Conservation (phyloP, 1,140 invertebrate species). For the Eueides isabella region DNA sequence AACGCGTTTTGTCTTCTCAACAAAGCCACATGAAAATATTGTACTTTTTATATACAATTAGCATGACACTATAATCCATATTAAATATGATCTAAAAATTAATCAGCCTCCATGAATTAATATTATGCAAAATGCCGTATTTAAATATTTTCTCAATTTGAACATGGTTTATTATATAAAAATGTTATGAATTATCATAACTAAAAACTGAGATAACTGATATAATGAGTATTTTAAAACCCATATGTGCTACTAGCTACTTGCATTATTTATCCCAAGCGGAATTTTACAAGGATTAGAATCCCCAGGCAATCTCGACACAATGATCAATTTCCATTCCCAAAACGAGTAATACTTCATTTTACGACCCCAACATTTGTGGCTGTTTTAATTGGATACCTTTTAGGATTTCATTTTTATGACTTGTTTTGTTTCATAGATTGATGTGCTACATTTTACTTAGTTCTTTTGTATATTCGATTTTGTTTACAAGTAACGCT, state of each 20-base stretch:
- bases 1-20: no score
- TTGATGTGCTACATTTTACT: neutral
- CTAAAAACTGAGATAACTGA: neutral
- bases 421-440: slow-evolving; percentile 22
- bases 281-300: slow-evolving; percentile 58
- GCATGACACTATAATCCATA: no score
- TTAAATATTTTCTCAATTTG: no score
- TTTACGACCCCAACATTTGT: slow-evolving; percentile 42
- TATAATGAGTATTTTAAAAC: slow-evolving; percentile 6
- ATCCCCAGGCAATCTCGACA: slow-evolving; percentile 48
- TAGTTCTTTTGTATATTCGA: neutral
- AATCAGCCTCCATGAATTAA: no score
- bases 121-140: no score
- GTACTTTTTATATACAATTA: no score
- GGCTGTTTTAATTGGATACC: slow-evolving; percentile 37
- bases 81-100: no score
- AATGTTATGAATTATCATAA: neutral
- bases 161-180: no score
- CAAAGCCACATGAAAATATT: no score
- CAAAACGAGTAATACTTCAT: slow-evolving; percentile 59
- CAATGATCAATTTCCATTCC: slow-evolving; percentile 61
- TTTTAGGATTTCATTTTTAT: slow-evolving; percentile 25
- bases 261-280: slow-evolving; percentile 40
- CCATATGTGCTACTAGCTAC: slow-evolving; percentile 25
- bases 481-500: neutral